These are phyloP conservation scores for Hippasteria phrygiana DNA, from an alignment of 53 echinoderm and acorn worm genomes.

Conservation along the genomic window DNA sequence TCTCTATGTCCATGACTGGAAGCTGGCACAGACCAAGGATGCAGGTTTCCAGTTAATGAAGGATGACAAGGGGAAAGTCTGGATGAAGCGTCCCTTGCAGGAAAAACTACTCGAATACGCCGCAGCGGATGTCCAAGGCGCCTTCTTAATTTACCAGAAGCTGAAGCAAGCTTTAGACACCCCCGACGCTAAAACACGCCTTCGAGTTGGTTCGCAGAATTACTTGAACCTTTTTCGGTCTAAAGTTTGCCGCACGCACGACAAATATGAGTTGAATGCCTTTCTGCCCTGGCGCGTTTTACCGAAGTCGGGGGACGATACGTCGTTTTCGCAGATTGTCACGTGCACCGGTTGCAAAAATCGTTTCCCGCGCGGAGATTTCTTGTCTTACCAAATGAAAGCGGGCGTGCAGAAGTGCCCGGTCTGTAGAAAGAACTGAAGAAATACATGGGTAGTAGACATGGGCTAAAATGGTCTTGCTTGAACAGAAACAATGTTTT, in stretches of 20 bases:
- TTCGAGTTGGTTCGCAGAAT: neutral
- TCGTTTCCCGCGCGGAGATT: neutral
- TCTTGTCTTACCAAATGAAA: no score
- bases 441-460: no score
- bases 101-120: constrained; percentile 26
- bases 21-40: neutral
- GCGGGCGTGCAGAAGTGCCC: no score
- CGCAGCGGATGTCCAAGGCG: constrained; percentile 19
- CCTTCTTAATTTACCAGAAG: neutral
- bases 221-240: constrained; percentile 15
- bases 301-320: neutral
- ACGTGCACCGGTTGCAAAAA: neutral
- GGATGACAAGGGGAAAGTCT: neutral
- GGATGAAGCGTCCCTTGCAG: constrained; percentile 23
- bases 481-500: no score
- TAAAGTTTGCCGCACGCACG: neutral
- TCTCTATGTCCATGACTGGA: neutral
- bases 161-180: neutral
- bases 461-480: no score
- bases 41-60: neutral
- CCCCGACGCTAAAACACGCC: neutral
- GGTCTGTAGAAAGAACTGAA: no score
- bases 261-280: constrained; percentile 3
- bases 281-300: constrained; percentile 42
- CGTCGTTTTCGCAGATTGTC: neutral